phyloP scores from a whole-genome alignment of 2,888 invertebrate species.

The Stegana nigrithorax region DNA sequence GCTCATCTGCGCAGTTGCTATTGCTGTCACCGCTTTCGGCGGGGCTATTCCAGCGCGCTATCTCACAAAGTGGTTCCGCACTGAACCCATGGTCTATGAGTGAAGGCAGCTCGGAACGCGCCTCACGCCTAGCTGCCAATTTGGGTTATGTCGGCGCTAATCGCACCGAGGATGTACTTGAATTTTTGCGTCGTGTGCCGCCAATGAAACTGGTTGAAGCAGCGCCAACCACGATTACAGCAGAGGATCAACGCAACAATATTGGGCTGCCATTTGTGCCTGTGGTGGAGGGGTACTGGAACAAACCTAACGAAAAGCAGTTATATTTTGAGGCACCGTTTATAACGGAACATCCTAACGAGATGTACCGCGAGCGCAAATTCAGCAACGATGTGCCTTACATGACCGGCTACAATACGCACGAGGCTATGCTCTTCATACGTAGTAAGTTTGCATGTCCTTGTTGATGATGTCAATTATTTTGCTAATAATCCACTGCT shows the following conservation, averaged over 20 bases:
- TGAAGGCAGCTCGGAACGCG: conserved; percentile 70
- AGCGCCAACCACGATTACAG: conserved; percentile 70
- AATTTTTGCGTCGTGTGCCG: conserved; percentile 73
- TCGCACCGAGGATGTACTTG: conserved; percentile 71
- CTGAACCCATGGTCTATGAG: conserved; percentile 75
- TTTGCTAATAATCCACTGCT: too few relatives aligned
- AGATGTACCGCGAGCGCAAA: conserved; percentile 65
- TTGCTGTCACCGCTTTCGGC: conserved; percentile 72
- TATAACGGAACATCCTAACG: conserved; percentile 71
- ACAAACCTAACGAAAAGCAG: conserved; percentile 43
- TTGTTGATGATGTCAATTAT: neutral
- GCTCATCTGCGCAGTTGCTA: conserved; percentile 73
- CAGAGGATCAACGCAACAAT: conserved; percentile 72
- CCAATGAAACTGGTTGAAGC: conserved; percentile 73
- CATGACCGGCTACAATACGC: conserved; percentile 75
- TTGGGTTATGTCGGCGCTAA: conserved; percentile 73
- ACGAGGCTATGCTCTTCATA: conserved; percentile 76
- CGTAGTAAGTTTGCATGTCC: conserved; percentile 70
- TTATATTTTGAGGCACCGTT: conserved; percentile 69
- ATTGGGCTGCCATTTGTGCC: conserved; percentile 75
- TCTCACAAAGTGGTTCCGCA: conserved; percentile 74
- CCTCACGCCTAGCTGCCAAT: conserved; percentile 72
- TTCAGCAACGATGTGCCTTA: conserved; percentile 74
- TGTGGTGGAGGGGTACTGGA: conserved; percentile 70
- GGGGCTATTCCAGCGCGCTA: conserved; percentile 75